phyloP scores from a whole-genome alignment of 2,888 invertebrate genomes.

The Mechanitis messenoides region DNA sequence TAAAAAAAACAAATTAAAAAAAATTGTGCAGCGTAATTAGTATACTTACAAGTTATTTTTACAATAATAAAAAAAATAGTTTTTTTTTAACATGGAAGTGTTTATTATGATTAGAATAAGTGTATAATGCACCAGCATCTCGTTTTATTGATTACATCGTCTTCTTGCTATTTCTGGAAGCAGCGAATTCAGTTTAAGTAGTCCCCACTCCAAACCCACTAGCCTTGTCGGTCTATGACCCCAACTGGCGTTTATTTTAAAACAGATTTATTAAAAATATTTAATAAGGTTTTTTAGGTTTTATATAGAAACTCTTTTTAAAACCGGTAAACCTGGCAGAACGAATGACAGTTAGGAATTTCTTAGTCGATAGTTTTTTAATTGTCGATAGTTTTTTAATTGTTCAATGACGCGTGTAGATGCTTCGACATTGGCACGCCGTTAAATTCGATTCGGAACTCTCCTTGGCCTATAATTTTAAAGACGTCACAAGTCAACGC shows the following conservation, averaged over 20 bases:
- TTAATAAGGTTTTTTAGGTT: neutral
- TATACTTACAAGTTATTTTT: too few relatives aligned
- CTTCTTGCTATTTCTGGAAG: conserved; percentile 26
- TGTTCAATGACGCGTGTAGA: conserved; percentile 16
- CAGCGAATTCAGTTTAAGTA: conserved; percentile 28
- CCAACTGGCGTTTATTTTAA: conserved; percentile 5
- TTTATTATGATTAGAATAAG: neutral
- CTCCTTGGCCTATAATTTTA: conserved; percentile 54
- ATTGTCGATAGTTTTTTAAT: conserved; percentile 12
- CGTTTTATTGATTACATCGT: conserved; percentile 22
- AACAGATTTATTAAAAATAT: neutral
- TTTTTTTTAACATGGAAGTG: too few relatives aligned
- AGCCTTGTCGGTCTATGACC: conserved; percentile 29
- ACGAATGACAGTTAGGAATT: neutral
- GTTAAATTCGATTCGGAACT: conserved; percentile 36
- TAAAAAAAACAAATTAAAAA: too few relatives aligned
- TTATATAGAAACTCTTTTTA: too few relatives aligned
- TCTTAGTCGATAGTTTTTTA: conserved; percentile 3
- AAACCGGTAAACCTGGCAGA: neutral
- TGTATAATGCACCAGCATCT: conserved; percentile 5
- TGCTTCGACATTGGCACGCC: conserved; percentile 34
- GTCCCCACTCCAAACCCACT: conserved; percentile 22
- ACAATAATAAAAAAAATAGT: too few relatives aligned
- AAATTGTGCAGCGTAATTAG: too few relatives aligned
- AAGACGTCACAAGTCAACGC: conserved; percentile 34